A percentile compares a stretch with the other conserved stretches of the same genome.
Conservation (phyloP, 2,113 vertebrate genomes). For the Egretta garzetta region DNA sequence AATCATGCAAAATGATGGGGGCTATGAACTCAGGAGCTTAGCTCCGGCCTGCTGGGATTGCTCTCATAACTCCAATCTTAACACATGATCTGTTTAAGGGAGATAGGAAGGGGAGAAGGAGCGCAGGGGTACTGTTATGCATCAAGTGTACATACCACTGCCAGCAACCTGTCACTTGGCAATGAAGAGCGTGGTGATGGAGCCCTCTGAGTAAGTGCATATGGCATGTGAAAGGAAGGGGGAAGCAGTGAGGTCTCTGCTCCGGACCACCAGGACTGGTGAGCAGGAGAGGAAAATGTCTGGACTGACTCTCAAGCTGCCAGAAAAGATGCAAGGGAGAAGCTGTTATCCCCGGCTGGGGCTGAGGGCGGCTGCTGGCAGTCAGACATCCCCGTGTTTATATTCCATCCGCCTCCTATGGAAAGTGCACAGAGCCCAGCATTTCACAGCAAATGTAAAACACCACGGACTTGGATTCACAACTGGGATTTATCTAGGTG, state of each 20-base stretch:
- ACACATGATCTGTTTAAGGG: slow-evolving; percentile 22
- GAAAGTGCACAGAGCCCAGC: not conserved
- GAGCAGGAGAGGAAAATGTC: not conserved
- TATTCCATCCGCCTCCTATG: not conserved
- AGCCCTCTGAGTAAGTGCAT: not conserved
- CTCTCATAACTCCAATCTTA: slow-evolving; percentile 5
- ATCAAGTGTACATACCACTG: slow-evolving; percentile 40
- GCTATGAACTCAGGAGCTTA: not conserved
- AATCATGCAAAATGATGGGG: slow-evolving; percentile 18
- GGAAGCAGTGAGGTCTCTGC: not conserved
- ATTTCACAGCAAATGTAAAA: not conserved
- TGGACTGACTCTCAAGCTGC: not conserved
- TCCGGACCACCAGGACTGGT: not conserved
- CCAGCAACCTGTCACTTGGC: slow-evolving; percentile 42
- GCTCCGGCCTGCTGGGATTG: slow-evolving; percentile 8
- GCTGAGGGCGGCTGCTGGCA: not conserved
- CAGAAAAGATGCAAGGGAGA: not conserved
- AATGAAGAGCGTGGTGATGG: not conserved
- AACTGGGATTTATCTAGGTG: slow-evolving; percentile 4
- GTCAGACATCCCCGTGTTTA: not conserved
- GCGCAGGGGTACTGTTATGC: slow-evolving; percentile 31
- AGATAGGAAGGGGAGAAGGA: not conserved
- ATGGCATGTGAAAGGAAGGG: not conserved
- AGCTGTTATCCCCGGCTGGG: not conserved
- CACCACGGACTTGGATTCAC: not conserved